Conservation (phyloP, 2,113 vertebrate species). For the Eidolon helvum region DNA sequence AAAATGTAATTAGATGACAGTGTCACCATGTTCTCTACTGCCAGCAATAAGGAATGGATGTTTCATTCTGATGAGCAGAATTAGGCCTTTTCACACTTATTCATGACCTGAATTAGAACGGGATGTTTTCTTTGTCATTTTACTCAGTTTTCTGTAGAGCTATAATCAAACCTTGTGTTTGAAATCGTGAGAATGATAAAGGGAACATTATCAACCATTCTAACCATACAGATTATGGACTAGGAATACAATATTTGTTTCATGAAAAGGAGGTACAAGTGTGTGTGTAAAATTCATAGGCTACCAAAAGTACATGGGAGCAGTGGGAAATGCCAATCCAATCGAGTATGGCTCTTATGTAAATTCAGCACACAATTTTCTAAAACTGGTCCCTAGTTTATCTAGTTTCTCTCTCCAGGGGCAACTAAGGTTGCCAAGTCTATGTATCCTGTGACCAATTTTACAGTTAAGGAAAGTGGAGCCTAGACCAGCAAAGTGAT, state of each 20-base stretch:
- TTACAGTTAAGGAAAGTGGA: background rate
- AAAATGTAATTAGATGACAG: background rate
- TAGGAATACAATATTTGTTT: background rate
- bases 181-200: background rate
- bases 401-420: background rate
- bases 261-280: background rate
- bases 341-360: background rate
- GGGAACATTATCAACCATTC: background rate
- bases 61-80: background rate
- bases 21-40: background rate
- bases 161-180: background rate
- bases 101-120: background rate
- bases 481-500: background rate
- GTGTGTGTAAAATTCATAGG: background rate
- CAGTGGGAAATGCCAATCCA: background rate
- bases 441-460: background rate
- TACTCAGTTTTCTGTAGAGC: background rate
- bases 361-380: background rate
- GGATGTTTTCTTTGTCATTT: background rate
- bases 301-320: background rate
- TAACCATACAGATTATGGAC: background rate
- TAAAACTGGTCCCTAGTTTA: background rate
- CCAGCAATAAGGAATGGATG: background rate
- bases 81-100: background rate
- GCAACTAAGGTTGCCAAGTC: background rate